These are phyloP conservation scores for Callyntrura sp. DNA, from an alignment of 2,888 invertebrate genomes.

Conservation along the genomic window DNA sequence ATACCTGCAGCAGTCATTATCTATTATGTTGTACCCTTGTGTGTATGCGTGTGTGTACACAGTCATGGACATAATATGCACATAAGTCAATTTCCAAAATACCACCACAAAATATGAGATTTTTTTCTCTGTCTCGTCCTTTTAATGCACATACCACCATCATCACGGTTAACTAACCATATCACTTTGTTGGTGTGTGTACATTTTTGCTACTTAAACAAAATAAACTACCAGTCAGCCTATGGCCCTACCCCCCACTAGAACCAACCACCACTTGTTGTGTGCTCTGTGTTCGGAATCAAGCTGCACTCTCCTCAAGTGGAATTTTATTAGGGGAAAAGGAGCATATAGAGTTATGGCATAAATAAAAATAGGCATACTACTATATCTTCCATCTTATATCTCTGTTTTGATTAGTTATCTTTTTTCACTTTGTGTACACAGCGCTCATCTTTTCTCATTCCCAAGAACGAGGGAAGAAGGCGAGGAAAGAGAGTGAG, in stretches of 20 bases:
- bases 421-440: slow-evolving; percentile 23
- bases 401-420: slow-evolving; percentile 54
- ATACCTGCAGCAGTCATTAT: slow-evolving; percentile 16
- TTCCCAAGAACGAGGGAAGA: neutral
- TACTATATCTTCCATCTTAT: neutral
- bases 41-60: slow-evolving; percentile 70
- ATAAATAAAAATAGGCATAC: neutral
- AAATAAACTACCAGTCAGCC: slow-evolving; percentile 27
- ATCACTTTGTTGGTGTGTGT: slow-evolving; percentile 17
- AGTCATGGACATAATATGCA: slow-evolving; percentile 64
- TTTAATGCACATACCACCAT: slow-evolving; percentile 8
- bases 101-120: neutral
- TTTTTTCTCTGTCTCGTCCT: slow-evolving; percentile 2
- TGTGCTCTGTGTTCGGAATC: slow-evolving; percentile 66
- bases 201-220: slow-evolving; percentile 21
- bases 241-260: slow-evolving; percentile 29
- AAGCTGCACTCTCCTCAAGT: slow-evolving; percentile 1
- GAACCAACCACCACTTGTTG: neutral
- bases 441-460: neutral
- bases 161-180: neutral
- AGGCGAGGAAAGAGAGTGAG: slow-evolving; percentile 21
- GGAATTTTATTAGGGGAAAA: slow-evolving; percentile 6
- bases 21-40: slow-evolving; percentile 6
- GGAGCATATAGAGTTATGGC: neutral
- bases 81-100: slow-evolving; percentile 74